A percentile compares a stretch with the other conserved stretches of the same genome.
phyloP scores from a whole-genome alignment of 1,140 invertebrate genomes.

The Medauroidea extradentata region DNA sequence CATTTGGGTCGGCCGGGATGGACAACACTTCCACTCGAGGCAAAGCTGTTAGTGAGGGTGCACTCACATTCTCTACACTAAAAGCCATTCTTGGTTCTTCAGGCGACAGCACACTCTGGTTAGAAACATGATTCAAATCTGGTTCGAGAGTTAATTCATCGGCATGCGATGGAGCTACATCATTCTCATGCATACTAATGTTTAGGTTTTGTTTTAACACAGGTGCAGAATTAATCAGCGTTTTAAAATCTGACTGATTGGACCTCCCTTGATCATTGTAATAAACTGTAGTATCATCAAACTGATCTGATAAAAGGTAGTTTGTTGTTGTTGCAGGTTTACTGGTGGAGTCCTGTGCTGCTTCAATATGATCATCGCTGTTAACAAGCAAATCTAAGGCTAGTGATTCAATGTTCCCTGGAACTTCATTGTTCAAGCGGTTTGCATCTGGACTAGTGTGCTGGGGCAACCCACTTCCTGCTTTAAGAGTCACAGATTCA shows the following conservation, averaged over 20 bases:
- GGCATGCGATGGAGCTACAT: background rate
- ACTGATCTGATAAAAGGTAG: background rate
- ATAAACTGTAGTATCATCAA: constrained; percentile 1
- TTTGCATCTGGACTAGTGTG: constrained; percentile 22
- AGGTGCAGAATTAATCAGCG: too few relatives aligned
- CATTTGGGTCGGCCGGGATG: background rate
- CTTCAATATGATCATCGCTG: background rate
- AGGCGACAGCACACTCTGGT: constrained; percentile 6
- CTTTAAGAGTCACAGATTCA: constrained; percentile 10
- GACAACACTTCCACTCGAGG: constrained; percentile 6
- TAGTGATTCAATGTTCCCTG: background rate
- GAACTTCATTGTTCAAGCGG: constrained; percentile 14
- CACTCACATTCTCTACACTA: background rate
- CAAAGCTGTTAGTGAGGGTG: constrained; percentile 4
- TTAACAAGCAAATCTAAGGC: background rate
- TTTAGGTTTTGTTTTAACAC: background rate
- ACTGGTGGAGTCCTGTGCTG: background rate
- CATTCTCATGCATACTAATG: background rate
- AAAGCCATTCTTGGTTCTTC: constrained; percentile 32
- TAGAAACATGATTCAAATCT: background rate
- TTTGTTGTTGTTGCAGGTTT: background rate
- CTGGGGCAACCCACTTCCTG: constrained; percentile 13
- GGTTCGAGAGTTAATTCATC: constrained; percentile 1
- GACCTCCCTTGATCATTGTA: background rate
- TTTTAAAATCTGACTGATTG: background rate